Percentiles rank a stretch among this genome's conserved stretches.
phyloP scores from a whole-genome alignment of 2,888 invertebrate genomes.

The Octonoba sinensis region DNA sequence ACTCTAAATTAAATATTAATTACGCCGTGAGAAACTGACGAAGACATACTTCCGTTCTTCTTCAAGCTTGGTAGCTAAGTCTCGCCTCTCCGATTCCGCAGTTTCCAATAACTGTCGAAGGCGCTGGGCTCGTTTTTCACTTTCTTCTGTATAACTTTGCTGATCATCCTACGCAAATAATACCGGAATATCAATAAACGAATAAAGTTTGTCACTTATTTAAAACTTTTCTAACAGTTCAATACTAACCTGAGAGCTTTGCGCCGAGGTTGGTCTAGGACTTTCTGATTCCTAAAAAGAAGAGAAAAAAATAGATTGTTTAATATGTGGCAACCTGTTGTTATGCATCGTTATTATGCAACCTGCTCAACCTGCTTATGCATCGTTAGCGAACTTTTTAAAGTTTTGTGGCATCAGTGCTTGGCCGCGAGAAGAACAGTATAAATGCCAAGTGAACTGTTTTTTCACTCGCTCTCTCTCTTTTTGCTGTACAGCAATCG shows the following conservation, averaged over 20 bases:
- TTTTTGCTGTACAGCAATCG: too few species aligned
- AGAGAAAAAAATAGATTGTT: slow-evolving; percentile 6
- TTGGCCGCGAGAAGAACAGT: too few species aligned
- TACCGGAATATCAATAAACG: background rate
- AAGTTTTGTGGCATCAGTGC: too few species aligned
- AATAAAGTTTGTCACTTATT: background rate
- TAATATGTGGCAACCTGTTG: too few species aligned
- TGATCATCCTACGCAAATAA: slow-evolving; percentile 24
- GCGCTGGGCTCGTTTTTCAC: slow-evolving; percentile 75
- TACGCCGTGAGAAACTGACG: too few species aligned
- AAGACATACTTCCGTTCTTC: slow-evolving; percentile 71
- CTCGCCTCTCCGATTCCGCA: slow-evolving; percentile 70
- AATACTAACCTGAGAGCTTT: slow-evolving; percentile 23
- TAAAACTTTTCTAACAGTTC: background rate
- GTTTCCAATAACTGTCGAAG: slow-evolving; percentile 70
- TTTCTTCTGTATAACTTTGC: slow-evolving; percentile 72
- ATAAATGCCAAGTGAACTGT: too few species aligned
- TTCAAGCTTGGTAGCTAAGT: slow-evolving; percentile 70
- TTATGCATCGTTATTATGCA: too few species aligned
- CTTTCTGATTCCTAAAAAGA: slow-evolving; percentile 27
- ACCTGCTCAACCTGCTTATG: too few species aligned
- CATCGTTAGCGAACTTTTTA: too few species aligned
- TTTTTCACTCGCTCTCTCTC: too few species aligned
- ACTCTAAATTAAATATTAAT: too few species aligned
- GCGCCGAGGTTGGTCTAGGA: slow-evolving; percentile 12